Evolutionary conservation across 1,140 invertebrate species (phyloP).

Genomic region (Agrypnia vestita): DNA sequence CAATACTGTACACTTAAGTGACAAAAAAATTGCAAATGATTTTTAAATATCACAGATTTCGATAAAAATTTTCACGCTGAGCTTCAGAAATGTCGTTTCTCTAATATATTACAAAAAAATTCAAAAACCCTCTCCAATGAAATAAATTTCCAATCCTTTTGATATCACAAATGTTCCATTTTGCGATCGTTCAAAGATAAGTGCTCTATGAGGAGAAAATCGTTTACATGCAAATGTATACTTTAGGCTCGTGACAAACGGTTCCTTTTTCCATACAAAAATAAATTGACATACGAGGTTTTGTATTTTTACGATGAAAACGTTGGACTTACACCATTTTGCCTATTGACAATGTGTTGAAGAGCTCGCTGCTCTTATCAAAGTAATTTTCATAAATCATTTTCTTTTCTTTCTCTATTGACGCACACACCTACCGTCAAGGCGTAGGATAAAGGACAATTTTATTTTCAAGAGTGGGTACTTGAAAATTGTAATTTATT

Average conservation of each 20-base stretch:
- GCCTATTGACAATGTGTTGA: conserved; percentile 17
- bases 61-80: too few species aligned
- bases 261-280: conserved; percentile 2
- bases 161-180: conserved; percentile 12
- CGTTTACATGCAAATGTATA: conserved; percentile 16
- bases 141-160: conserved; percentile 15
- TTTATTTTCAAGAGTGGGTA: too few species aligned
- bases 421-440: too few species aligned
- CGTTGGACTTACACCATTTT: conserved; percentile 14
- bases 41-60: too few species aligned
- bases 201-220: conserved; percentile 1
- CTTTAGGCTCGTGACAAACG: neutral
- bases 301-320: conserved; percentile 5
- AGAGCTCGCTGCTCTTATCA: conserved; percentile 5
- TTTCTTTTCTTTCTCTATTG: neutral
- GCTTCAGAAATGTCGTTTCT: neutral
- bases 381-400: conserved; percentile 37
- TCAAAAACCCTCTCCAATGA: conserved; percentile 3
- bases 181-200: conserved; percentile 5
- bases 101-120: neutral
- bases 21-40: too few species aligned
- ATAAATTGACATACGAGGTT: neutral
- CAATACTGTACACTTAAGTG: too few species aligned
- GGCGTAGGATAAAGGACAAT: too few species aligned
- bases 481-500: too few species aligned